Percentiles rank a stretch among this genome's conserved stretches.
Conservation (phyloP, 2,113 vertebrate species). For the Argyrosomus japonicus region DNA sequence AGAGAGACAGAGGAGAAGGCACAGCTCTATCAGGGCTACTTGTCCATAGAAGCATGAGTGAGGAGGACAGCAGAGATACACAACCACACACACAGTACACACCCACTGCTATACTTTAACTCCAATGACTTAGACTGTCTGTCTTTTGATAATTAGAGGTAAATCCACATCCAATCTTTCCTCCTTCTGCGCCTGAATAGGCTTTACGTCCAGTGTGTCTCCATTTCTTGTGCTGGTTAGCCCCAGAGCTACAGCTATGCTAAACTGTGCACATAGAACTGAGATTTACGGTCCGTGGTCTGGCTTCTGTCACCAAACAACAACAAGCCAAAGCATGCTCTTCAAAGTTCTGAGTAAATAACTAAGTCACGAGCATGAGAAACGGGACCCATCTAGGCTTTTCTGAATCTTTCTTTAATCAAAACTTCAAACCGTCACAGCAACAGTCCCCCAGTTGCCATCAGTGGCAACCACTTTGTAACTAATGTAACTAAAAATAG, state of each 20-base stretch:
- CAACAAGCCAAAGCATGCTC: background rate
- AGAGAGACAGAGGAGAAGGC: slow-evolving; percentile 50
- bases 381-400: background rate
- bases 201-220: background rate
- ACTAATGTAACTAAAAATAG: too few species aligned
- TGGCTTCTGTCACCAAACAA: slow-evolving; percentile 7
- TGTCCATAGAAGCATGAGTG: slow-evolving; percentile 32
- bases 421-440: background rate
- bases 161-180: background rate
- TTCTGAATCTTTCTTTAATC: slow-evolving; percentile 5
- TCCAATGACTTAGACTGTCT: slow-evolving; percentile 10
- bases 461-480: too few species aligned
- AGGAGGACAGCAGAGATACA: slow-evolving; percentile 20
- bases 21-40: slow-evolving; percentile 70
- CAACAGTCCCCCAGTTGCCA: too few species aligned
- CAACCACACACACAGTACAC: slow-evolving; percentile 10
- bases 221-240: background rate
- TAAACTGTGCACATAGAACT: slow-evolving; percentile 7
- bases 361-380: slow-evolving; percentile 1
- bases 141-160: slow-evolving; percentile 23
- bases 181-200: background rate
- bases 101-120: background rate
- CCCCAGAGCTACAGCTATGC: slow-evolving; percentile 1
- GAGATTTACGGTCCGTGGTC: background rate
- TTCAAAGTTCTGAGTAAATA: slow-evolving; percentile 1